Evolutionary conservation across 2,888 invertebrate species (phyloP), one percentile per base, ranked within the genome.

Genomic region (Cosmia trapezina): DNA sequence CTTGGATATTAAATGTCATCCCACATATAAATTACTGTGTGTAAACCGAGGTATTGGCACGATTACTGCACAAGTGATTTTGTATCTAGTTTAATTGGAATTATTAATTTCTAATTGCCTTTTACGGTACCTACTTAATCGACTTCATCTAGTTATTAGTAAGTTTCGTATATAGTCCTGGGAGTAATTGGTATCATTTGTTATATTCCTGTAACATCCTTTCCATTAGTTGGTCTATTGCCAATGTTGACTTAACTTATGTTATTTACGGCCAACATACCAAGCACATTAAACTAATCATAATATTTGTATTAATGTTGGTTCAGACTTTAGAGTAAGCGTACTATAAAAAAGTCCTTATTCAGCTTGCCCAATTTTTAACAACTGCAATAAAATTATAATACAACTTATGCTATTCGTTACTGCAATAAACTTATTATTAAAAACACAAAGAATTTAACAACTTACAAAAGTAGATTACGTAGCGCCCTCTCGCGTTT

Each of bases 1-100:
- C 91, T 89, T 86, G 84, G 86, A 88, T 92, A 94, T 93, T 93
- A 93, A 94, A 93, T 91, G 92, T 93, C 93, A 89, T 91, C 90
- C 89, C 86, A 89, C 89, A 91, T 93, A 94, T 92, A 93, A 92
- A 93, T 93, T 92, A 91, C 89, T 86, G 86, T 89, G 85, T 77
- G 81, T 91, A 91, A 91, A 91, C 89, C 84, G 83, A 81, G 73
- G 86, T 86, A 90, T 89, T 89, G 89, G 88, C 89, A 90, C 89
- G 89, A 92, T 90, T 88, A 88, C 83, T 82, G 79, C 83, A 73
- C 75, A 77, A 87, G 84, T 86, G 87, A 88, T 91, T 90, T 90
- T 87, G 87, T 89, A 88, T 84, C 85, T 85, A 86, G 75, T 87
- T 83, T 91, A 89, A 91, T 90, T 89, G 89, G 88, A 90, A 89